Evolutionary conservation across 1,140 invertebrate species (phyloP).

Genomic region (Rhagoletis zephyria): DNA sequence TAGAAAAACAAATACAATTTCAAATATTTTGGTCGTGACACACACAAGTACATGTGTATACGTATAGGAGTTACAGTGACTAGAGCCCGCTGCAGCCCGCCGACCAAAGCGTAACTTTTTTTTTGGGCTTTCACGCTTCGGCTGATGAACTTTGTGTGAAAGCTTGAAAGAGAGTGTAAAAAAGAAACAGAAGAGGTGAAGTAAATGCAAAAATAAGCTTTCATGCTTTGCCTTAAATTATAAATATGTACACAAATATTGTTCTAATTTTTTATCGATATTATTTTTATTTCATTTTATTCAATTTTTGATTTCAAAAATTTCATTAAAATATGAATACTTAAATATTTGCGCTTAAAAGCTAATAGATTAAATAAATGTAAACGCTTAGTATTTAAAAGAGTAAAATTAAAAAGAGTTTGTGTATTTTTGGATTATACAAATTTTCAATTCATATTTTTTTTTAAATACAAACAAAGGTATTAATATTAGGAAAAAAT

Average conservation of each 20-base stretch:
- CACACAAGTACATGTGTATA: no score
- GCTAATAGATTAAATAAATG: conserved; percentile 25
- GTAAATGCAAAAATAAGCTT: no score
- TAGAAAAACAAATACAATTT: no score
- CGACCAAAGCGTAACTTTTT: no score
- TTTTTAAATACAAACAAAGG: neutral
- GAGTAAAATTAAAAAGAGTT: neutral
- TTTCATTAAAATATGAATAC: conserved; percentile 44
- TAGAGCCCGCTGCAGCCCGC: no score
- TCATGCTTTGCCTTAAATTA: no score
- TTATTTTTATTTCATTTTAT: conserved; percentile 26
- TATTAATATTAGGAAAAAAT: neutral
- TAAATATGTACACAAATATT: conserved; percentile 10
- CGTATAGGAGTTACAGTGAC: no score
- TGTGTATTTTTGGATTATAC: neutral
- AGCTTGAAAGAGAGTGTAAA: no score
- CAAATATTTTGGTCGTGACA: no score
- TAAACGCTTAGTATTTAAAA: conserved; percentile 37
- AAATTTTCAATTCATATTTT: conserved; percentile 37
- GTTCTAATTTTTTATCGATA: neutral
- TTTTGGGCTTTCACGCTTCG: no score
- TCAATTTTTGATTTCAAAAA: conserved; percentile 40
- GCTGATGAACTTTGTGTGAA: no score
- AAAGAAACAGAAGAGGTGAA: no score
- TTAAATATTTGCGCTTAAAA: conserved; percentile 37